These are phyloP conservation scores for Tetanocera ferruginea DNA, from an alignment of 2,888 invertebrate species.

Conservation along the genomic window DNA sequence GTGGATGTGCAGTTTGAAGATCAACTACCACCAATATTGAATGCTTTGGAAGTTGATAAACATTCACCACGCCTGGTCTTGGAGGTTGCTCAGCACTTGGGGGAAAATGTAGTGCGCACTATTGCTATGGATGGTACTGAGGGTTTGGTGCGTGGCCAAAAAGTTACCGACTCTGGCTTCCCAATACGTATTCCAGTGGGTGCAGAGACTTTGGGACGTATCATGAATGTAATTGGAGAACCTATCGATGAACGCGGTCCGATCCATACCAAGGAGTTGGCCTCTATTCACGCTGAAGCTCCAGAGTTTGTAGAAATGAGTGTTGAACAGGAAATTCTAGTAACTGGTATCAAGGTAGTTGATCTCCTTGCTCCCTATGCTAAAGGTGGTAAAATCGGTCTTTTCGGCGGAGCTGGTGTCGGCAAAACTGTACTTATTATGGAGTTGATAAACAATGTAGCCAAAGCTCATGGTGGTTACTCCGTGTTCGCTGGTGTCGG, in stretches of 20 bases:
- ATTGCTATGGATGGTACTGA: slow-evolving; percentile 96
- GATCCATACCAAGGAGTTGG: slow-evolving; percentile 80
- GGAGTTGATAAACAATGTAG: slow-evolving; percentile 95
- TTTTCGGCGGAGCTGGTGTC: slow-evolving; percentile 94
- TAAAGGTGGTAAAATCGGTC: slow-evolving; percentile 93
- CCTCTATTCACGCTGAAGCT: slow-evolving; percentile 90
- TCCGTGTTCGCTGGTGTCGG: slow-evolving; percentile 95
- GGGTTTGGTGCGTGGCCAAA: slow-evolving; percentile 87
- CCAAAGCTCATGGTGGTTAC: slow-evolving; percentile 95
- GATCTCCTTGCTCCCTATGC: slow-evolving; percentile 91
- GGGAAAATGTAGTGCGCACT: slow-evolving; percentile 88
- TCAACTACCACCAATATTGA: slow-evolving; percentile 89
- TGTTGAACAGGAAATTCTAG: slow-evolving; percentile 90
- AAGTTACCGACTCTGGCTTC: slow-evolving; percentile 83
- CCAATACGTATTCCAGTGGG: slow-evolving; percentile 94
- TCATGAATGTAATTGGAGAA: slow-evolving; percentile 90
- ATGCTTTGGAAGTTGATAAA: slow-evolving; percentile 91
- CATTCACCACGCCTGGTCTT: slow-evolving; percentile 83
- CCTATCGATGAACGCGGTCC: slow-evolving; percentile 90
- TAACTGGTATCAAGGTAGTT: slow-evolving; percentile 90
- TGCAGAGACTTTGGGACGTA: slow-evolving; percentile 88
- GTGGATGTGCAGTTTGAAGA: slow-evolving; percentile 96
- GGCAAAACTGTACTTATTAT: slow-evolving; percentile 95
- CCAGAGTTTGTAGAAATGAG: slow-evolving; percentile 94
- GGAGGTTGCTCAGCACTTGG: slow-evolving; percentile 87